Conservation (phyloP, 2,113 vertebrate genomes). For the Hippocampus guttulatus region DNA sequence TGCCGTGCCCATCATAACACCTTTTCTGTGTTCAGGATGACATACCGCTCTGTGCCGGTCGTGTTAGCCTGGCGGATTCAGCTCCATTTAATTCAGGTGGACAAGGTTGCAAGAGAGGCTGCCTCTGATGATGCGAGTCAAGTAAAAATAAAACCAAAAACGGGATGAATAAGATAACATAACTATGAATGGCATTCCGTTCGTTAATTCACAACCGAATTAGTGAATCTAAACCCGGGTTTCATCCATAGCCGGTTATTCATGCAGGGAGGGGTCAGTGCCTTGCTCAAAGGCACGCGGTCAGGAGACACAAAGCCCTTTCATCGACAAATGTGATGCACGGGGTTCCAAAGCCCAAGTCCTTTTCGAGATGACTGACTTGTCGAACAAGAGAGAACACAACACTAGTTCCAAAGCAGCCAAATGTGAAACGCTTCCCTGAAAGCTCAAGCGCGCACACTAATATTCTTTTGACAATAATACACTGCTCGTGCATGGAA, state of each 20-base stretch:
- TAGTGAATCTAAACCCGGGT: too few relatives aligned
- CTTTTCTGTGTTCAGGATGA: not conserved
- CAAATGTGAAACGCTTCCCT: not conserved
- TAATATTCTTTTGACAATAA: too few relatives aligned
- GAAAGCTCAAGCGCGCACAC: not conserved
- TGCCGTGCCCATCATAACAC: not conserved
- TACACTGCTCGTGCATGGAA: not conserved
- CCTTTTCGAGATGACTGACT: not conserved
- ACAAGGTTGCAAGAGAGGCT: constrained; percentile 51
- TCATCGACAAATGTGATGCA: too few relatives aligned
- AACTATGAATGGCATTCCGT: too few relatives aligned
- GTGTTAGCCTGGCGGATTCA: constrained; percentile 54
- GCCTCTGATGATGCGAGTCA: constrained; percentile 49
- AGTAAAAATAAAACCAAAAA: too few relatives aligned
- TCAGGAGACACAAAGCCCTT: too few relatives aligned
- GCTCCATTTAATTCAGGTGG: constrained; percentile 18
- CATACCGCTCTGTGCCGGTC: constrained; percentile 29
- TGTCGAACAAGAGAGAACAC: not conserved
- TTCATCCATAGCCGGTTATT: too few relatives aligned
- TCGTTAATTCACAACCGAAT: too few relatives aligned
- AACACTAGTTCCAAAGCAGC: not conserved
- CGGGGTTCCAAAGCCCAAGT: too few relatives aligned
- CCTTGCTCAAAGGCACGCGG: too few relatives aligned
- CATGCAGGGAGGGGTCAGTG: too few relatives aligned
- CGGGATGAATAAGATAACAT: too few relatives aligned